Conservation (phyloP, 1,140 invertebrate species). For the Anastrepha ludens region DNA sequence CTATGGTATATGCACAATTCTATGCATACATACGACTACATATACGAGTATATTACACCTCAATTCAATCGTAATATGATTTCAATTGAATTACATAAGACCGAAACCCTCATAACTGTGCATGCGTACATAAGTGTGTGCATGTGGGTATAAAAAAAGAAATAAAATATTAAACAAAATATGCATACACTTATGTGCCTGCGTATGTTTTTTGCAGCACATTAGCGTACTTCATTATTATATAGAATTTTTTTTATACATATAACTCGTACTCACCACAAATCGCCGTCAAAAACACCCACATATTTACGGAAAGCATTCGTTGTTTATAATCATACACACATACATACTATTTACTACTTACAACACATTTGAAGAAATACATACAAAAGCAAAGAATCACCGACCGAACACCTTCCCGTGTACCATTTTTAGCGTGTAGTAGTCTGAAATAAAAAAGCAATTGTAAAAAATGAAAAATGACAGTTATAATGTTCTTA, state of each 20-base stretch:
- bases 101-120: neutral
- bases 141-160: neutral
- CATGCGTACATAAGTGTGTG: neutral
- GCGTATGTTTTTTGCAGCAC: neutral
- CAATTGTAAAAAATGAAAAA: constrained; percentile 40
- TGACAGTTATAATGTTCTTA: constrained; percentile 36
- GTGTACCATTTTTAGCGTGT: constrained; percentile 41
- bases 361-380: neutral
- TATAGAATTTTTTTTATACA: neutral
- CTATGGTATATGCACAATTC: neutral
- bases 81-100: neutral
- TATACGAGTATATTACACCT: neutral
- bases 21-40: neutral
- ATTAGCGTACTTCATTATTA: neutral
- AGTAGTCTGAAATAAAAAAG: constrained; percentile 36
- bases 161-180: neutral
- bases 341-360: neutral
- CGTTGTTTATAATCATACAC: neutral
- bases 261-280: constrained; percentile 40
- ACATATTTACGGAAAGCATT: neutral
- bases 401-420: constrained; percentile 3
- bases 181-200: neutral
- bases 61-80: neutral
- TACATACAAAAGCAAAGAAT: constrained; percentile 17
- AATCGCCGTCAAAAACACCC: constrained; percentile 36